Percentiles rank a stretch among this genome's conserved stretches.
Evolutionary conservation across 2,113 vertebrate species (phyloP).

Genomic region (Prunella fulvescens): DNA sequence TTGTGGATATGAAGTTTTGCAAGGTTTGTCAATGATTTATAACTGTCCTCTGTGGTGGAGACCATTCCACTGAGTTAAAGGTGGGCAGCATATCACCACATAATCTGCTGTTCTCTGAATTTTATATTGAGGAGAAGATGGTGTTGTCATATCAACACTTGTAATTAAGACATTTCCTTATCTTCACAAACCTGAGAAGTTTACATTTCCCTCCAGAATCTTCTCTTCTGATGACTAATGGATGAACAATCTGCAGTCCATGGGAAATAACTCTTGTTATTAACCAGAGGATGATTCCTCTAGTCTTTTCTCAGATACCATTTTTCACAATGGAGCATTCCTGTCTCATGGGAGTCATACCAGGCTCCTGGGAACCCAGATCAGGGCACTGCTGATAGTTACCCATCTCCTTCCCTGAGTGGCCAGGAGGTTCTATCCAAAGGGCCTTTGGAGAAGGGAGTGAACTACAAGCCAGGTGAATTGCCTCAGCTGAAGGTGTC

Average conservation of each 20-base stretch:
- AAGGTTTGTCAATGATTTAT: background rate
- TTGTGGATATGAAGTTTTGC: background rate
- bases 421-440: accelerated
- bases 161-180: background rate
- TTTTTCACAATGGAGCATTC: background rate
- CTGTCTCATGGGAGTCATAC: background rate
- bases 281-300: background rate
- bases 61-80: background rate
- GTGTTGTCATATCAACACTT: background rate
- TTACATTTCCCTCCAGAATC: background rate
- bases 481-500: background rate
- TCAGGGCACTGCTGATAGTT: background rate
- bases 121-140: background rate
- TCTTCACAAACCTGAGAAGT: background rate
- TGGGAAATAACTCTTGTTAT: background rate
- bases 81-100: background rate
- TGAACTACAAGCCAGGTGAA: background rate
- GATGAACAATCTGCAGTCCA: background rate
- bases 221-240: background rate
- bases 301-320: background rate
- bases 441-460: background rate
- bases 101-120: background rate
- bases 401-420: background rate
- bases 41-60: background rate
- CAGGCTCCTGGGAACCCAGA: background rate